Conservation (phyloP, 2,888 invertebrate species). For the Odontomyia ornata region DNA sequence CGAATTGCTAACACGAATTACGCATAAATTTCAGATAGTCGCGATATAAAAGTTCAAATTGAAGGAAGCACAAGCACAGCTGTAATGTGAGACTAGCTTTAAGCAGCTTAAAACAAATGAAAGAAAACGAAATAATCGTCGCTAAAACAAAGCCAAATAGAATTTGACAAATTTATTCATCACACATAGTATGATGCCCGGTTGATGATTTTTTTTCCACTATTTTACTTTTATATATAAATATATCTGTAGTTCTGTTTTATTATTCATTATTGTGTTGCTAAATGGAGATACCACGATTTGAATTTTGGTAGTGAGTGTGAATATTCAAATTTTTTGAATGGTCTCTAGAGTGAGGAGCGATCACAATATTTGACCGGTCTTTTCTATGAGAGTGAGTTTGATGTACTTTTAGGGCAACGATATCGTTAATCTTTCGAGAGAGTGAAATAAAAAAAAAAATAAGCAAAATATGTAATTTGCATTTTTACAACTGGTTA, state of each 20-base stretch:
- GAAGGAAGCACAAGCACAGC: neutral
- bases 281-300: neutral
- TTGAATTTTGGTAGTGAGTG: neutral
- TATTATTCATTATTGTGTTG: too few species aligned
- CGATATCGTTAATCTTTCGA: conserved; percentile 14
- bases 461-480: neutral
- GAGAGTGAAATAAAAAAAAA: neutral
- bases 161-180: conserved; percentile 39
- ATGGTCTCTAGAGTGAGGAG: too few species aligned
- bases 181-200: conserved; percentile 2
- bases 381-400: conserved; percentile 7
- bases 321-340: neutral
- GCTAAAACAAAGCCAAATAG: neutral
- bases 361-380: neutral
- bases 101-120: neutral
- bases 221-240: too few species aligned
- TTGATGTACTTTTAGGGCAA: conserved; percentile 36
- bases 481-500: neutral
- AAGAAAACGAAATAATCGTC: neutral
- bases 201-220: neutral
- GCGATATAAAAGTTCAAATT: conserved; percentile 12
- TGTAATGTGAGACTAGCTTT: neutral
- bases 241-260: too few species aligned
- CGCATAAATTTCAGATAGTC: conserved; percentile 27
- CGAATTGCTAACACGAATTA: conserved; percentile 28